Percentiles rank a stretch among this genome's conserved stretches.
phyloP scores from a whole-genome alignment of 2,888 invertebrate species.

The Parochlus steinenii region DNA sequence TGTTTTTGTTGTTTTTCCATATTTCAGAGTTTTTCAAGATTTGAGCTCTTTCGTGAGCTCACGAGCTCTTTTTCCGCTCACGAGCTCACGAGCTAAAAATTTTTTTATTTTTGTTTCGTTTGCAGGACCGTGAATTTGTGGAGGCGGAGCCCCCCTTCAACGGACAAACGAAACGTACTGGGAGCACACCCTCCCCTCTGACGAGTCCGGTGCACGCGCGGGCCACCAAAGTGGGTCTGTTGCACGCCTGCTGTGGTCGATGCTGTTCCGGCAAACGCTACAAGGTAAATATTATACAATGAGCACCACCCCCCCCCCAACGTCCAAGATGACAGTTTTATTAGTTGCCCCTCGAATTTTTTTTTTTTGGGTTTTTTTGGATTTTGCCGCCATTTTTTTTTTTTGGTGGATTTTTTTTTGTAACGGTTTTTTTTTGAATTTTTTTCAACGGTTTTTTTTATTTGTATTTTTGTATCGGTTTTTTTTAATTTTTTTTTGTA shows the following conservation, averaged over 20 bases:
- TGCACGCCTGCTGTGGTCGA: conserved; percentile 69
- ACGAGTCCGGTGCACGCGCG: conserved; percentile 77
- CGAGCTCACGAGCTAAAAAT: background rate
- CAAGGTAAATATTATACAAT: conserved; percentile 40
- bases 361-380: background rate
- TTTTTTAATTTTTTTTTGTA: too few relatives aligned
- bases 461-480: too few relatives aligned
- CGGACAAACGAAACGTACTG: conserved; percentile 83
- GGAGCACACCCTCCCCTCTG: conserved; percentile 72
- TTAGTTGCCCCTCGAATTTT: background rate
- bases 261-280: conserved; percentile 71
- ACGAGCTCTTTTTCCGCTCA: too few relatives aligned
- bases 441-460: too few relatives aligned
- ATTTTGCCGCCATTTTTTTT: background rate
- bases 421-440: background rate
- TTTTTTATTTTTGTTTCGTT: background rate
- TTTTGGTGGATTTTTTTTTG: background rate
- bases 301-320: too few relatives aligned
- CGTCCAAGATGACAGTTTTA: background rate
- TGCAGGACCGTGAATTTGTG: conserved; percentile 89
- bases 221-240: conserved; percentile 46
- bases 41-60: too few relatives aligned
- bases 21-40: too few relatives aligned
- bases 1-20: too few relatives aligned
- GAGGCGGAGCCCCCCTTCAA: conserved; percentile 91